Base-by-base conservation (phyloP, 2,888 invertebrate genomes). In the Invenusta paracnida region DNA sequence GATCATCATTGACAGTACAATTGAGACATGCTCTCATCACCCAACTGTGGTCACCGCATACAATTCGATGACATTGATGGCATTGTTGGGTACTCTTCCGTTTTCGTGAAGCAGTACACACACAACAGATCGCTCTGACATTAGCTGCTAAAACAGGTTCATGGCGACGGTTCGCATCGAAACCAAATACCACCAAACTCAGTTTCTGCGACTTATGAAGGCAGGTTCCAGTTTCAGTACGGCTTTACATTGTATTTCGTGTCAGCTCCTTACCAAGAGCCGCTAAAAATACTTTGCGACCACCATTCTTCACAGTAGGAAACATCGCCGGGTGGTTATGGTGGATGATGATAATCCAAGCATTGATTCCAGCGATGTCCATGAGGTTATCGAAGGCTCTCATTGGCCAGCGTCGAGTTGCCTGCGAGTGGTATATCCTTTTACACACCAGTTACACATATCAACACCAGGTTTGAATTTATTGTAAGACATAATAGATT, bases 61-160 rank as follows among this genome's bases (percentile, higher is more conserved):
- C 73, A 73, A 73, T 73, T 73, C 73, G 73, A 23, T 73, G 73
- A 73, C 73, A 73, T 5, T 73, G 73, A 73, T 73, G 73, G 73
- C 73, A 73, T 73, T 73, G 73, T 73, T 73, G 73, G 73, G 73
- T 73, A 73, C 73, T 73, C 73, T 73, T 73, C 73, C 73, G 73
- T 73, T 73, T 73, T 73, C 27, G 73, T 73, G 73, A 5, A 73
- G 73, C 73, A 73, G 73, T 5, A 73, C 73, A 73, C 73, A 73
- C 73, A 73, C 73, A 73, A 73, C 73, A 73, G 73, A 73, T 73
- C 48, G 73, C 73, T 73, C 73, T 73, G 11, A 73, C 73, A 73
- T 73, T 73, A 23, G 73, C 17, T 73, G 73, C 73, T 23, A 48
- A 48, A 48, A 73, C 73, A 73, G 73, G 73, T n/a, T 5, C 17